Evolutionary conservation across 1,140 invertebrate genomes (phyloP), one percentile per base, ranked within the genome.

Genomic region (Drosophila kurseongensis): DNA sequence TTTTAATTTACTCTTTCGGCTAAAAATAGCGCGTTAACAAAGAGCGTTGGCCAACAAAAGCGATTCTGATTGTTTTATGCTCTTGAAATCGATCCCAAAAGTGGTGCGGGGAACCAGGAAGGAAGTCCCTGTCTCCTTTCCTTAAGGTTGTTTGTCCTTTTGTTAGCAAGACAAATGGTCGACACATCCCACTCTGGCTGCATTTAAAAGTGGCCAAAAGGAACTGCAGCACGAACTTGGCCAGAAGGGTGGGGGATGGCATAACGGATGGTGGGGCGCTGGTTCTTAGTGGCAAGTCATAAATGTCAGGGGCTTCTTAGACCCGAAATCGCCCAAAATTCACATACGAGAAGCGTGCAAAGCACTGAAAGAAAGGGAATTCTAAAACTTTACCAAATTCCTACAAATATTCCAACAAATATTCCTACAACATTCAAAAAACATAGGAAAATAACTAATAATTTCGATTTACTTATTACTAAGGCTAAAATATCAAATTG

Each of bases 121-220:
- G 52, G 40, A 18, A 23, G 36, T 27, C 38, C 44, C 14, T 35
- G 38, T 50, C n/a, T 44, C 38, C 65, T 52, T 4, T 32, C 45
- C 44, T 13, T 38, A 52, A 18, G 18, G 9, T 36, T 44, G 12
- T 36, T 44, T 55, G 36, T 59, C 10, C n/a, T 38, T 32, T 18
- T 32, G 16, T 69, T 77, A 82, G 79, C 79, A 45, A 82, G 79
- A 82, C 68, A 82, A 82, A 82, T 82, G 74, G 60, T 52, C 23
- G 56, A 18, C 71, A 56, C 57, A 57, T 42, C 42, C 36, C 23
- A 8, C 50, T 14, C 29, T 35, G 51, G 16, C 61, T 78, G 59
- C 75, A 66, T 48, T 52, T 10, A n/a, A 47, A 50, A 65, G 4
- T n/a, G 32, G 38, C 36, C 10, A n/a, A 51, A 18, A 12, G 40